Conservation (phyloP, 2,113 vertebrate species). For the Tylochromis polylepis region DNA sequence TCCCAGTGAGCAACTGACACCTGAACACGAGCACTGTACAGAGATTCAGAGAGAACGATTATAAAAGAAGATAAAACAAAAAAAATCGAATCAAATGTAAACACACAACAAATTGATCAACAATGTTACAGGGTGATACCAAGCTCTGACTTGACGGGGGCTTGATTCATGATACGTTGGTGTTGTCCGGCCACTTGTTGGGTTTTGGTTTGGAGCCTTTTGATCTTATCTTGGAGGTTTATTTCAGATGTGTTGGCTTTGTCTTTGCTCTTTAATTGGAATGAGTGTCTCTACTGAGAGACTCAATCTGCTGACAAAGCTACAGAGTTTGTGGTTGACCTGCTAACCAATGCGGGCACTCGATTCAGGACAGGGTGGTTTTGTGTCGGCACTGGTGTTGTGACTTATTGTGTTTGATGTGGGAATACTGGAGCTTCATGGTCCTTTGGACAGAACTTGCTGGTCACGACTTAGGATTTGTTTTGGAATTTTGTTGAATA, state of each 20-base stretch:
- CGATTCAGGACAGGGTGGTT: neutral
- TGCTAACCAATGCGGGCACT: neutral
- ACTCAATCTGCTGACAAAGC: neutral
- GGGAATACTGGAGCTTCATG: neutral
- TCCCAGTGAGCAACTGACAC: neutral
- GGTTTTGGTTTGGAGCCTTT: too few relatives aligned
- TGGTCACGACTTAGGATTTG: neutral
- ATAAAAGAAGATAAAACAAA: neutral
- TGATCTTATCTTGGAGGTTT: neutral
- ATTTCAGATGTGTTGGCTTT: neutral
- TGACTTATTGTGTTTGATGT: neutral
- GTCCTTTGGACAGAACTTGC: neutral
- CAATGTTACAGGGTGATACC: neutral
- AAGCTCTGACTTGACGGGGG: neutral
- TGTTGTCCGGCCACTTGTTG: neutral
- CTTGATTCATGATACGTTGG: neutral
- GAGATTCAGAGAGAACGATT: neutral
- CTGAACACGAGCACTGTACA: neutral
- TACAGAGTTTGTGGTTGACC: neutral
- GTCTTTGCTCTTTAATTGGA: neutral
- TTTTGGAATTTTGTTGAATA: neutral
- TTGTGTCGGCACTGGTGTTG: neutral
- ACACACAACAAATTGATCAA: neutral
- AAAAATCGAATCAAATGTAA: rapidly evolving
- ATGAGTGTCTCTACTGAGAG: neutral